Evolutionary conservation across 2,797 vertebrate species (phyloP), one percentile per base, ranked within the genome.

Genomic region (Danio jaintianensis): DNA sequence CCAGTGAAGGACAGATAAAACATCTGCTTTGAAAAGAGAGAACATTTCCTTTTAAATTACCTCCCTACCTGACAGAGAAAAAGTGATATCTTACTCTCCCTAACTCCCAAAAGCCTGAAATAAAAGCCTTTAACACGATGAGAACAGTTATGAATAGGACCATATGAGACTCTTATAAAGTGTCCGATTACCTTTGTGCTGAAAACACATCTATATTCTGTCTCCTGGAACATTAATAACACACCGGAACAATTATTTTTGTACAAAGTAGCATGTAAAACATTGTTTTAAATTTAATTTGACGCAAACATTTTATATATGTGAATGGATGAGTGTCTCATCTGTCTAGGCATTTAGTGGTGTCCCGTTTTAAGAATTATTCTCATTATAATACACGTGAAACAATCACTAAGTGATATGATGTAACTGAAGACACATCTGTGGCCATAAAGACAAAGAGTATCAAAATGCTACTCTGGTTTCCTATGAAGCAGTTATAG

Each of bases 61-160:
- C 77, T 80, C 45, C 56, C 42, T 75, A 69, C 71, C 76, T 72
- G 61, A 78, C 50, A 66, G 42, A 68, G 42, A 80, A 70, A 78
- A 69, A 82, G 72, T 70, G 52, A 75, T 40, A 50, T 88, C 50
- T n/a, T 36, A 63, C 56, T 85, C 83, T 84, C 80, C 7, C 74
- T 74, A 42, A 75, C 64, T 69, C 74, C 6, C 73, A 62, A 4
- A 73, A 82, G 84, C 61, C 81, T 78, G 69, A 83, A 80, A 83
- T 83, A 83, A 68, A 80, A 83, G 85, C 72, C 75, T 64, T 18
- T 42, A 58, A 68, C 75, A 82, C 72, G 59, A 59, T 72, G 67
- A 79, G 50, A 75, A 77, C 47, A 84, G 68, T 82, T 43, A 89
- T 89, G 85, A 87, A 87, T 86, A 83, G 79, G 83, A 86, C 82